phyloP scores from a whole-genome alignment of 2,888 invertebrate species.

The Imbricaverruca yamaguchii region DNA sequence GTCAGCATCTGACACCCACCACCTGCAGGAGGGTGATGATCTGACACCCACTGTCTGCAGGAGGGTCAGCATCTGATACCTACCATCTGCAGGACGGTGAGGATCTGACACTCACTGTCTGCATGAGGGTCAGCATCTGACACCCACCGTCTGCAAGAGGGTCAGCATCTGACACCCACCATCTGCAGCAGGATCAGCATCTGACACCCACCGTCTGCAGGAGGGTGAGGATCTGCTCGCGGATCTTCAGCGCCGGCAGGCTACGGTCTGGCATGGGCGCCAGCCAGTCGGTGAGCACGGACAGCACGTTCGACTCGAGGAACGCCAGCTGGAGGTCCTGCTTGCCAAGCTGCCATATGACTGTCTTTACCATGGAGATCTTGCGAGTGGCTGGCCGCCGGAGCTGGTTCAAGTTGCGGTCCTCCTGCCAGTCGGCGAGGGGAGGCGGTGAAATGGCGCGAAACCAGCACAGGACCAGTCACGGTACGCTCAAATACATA shows the following conservation, averaged over 20 bases:
- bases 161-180: too few species aligned
- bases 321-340: slow-evolving; percentile 92
- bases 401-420: slow-evolving; percentile 74
- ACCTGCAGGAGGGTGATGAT: too few species aligned
- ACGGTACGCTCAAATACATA: too few species aligned
- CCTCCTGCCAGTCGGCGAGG: slow-evolving; percentile 52
- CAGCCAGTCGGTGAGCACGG: slow-evolving; percentile 91
- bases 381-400: slow-evolving; percentile 85
- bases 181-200: too few species aligned
- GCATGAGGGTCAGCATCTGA: too few species aligned
- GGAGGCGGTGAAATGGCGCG: neutral
- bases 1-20: too few species aligned
- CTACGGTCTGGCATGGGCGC: slow-evolving; percentile 97
- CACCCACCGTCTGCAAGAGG: too few species aligned
- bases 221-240: slow-evolving; percentile 67
- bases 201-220: slow-evolving; percentile 46
- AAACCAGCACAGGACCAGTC: too few species aligned
- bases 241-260: slow-evolving; percentile 85
- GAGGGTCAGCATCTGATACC: too few species aligned
- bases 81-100: too few species aligned
- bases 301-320: slow-evolving; percentile 87
- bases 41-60: too few species aligned
- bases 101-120: too few species aligned
- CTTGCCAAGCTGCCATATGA: slow-evolving; percentile 87
- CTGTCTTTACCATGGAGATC: slow-evolving; percentile 79